Percentiles rank a stretch among this genome's conserved stretches.
Evolutionary conservation across 2,888 invertebrate species (phyloP).

Genomic region (Actias luna): DNA sequence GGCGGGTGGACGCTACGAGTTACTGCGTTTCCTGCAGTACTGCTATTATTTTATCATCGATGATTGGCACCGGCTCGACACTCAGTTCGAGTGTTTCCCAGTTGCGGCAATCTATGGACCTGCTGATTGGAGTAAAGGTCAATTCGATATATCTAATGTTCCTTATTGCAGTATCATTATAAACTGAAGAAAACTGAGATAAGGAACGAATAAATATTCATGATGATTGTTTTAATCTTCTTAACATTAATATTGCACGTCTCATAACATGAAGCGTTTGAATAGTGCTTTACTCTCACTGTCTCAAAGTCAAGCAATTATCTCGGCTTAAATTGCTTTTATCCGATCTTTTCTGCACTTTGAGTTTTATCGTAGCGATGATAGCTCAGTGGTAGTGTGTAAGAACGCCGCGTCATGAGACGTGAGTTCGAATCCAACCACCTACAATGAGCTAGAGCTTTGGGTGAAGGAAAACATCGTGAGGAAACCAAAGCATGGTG

Average conservation of each 20-base stretch:
- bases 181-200: not conserved
- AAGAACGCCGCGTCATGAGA: too few species aligned
- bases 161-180: not conserved
- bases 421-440: too few species aligned
- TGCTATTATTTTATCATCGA: conserved; percentile 79
- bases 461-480: too few species aligned
- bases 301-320: too few species aligned
- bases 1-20: conserved; percentile 60
- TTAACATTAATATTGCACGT: not conserved
- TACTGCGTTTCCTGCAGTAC: conserved; percentile 75
- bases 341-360: too few species aligned
- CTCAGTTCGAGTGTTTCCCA: conserved; percentile 33
- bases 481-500: too few species aligned
- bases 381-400: too few species aligned
- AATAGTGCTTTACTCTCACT: too few species aligned
- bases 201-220: not conserved
- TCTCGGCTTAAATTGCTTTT: too few species aligned
- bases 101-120: conserved; percentile 7
- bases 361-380: too few species aligned
- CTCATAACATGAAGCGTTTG: too few species aligned
- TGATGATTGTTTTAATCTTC: not conserved
- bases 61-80: conserved; percentile 69
- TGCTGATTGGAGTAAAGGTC: conserved; percentile 11
- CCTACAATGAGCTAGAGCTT: too few species aligned
- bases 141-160: not conserved